Percentiles rank a stretch among this genome's conserved stretches.
Conservation (phyloP, 2,888 invertebrate genomes). For the Chrysotoxum bicinctum region DNA sequence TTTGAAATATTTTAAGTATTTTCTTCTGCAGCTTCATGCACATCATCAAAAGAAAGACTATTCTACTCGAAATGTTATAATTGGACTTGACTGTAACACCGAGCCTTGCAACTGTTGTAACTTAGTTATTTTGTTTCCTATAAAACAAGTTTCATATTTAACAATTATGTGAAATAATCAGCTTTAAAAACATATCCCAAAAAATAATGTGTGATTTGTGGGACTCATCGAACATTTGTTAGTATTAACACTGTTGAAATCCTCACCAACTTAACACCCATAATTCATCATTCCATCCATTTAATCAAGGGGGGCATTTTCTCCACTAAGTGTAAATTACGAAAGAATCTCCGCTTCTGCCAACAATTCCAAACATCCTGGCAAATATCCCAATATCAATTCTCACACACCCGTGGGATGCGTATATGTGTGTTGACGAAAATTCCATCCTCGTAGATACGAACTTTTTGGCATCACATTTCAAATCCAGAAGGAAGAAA, state of each 20-base stretch:
- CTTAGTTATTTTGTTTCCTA: too few species aligned
- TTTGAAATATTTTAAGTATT: too few species aligned
- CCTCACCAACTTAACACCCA: not conserved
- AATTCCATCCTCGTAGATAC: conserved; percentile 4
- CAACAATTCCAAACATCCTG: conserved; percentile 50
- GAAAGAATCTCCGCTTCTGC: conserved; percentile 20
- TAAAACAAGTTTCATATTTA: too few species aligned
- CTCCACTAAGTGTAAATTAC: conserved; percentile 46
- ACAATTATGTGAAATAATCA: too few species aligned
- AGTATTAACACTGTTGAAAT: not conserved
- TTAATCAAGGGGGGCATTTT: conserved; percentile 11
- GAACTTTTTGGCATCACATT: conserved; percentile 48
- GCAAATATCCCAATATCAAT: conserved; percentile 51
- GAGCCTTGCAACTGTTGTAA: too few species aligned
- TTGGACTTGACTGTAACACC: too few species aligned
- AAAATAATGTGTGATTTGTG: not conserved
- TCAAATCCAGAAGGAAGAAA: conserved; percentile 11
- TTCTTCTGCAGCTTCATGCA: too few species aligned
- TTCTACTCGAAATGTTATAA: too few species aligned
- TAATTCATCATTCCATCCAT: conserved; percentile 29
- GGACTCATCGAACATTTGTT: not conserved
- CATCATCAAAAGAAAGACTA: too few species aligned
- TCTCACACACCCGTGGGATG: not conserved
- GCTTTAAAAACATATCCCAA: too few species aligned
- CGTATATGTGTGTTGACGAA: conserved; percentile 49